Base-by-base conservation (phyloP, 2,113 vertebrate genomes). In the Tinamus guttatus region DNA sequence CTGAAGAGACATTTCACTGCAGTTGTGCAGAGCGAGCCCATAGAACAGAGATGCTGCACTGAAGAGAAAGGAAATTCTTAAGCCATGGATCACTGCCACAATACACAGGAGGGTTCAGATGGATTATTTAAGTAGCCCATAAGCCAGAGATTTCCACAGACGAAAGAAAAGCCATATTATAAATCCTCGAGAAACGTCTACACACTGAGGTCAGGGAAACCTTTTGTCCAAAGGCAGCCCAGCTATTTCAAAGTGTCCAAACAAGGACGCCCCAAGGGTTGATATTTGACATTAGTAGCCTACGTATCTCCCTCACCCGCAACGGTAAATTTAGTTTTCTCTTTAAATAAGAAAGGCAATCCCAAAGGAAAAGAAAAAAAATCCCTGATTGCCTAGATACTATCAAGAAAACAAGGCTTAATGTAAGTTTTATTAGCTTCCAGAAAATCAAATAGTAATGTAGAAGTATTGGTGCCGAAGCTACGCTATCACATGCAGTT, bases 41-140 rank as follows among this genome's bases (percentile, higher is more conserved):
- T 51, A 67, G 67, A 90, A 41, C 40, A 73, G 59, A 90, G 73
- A 13, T 15, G 58, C 62, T 93, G 74, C 91, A 76, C 60, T 60
- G 62, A 90, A 77, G 32, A 81, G 64, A 85, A 65, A 81, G 83
- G 89, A 87, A 90, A 95, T 95, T 95, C 91, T 93, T 80, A 74
- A 93, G 81, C 77, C 75, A 73, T 32, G 88, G 93, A 91, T 92
- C 93, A 81, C 27, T 62, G 80, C 83, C 94, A 92, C 69, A 81
- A 65, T 11, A 93, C 83, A 85, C 86, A 63, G 79, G 77, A 73
- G 89, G 63, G 28, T 64, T 89, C 87, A 62, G 36, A 85, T 63
- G 74, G 88, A 87, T 89, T 89, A 82, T 87, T 89, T 76, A 93
- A 96, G 93, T 52, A 92, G 38, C 19, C 64, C 79, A 14, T 68